Evolutionary conservation across 2,113 vertebrate genomes (phyloP).

Genomic region (Anguilla japonica): DNA sequence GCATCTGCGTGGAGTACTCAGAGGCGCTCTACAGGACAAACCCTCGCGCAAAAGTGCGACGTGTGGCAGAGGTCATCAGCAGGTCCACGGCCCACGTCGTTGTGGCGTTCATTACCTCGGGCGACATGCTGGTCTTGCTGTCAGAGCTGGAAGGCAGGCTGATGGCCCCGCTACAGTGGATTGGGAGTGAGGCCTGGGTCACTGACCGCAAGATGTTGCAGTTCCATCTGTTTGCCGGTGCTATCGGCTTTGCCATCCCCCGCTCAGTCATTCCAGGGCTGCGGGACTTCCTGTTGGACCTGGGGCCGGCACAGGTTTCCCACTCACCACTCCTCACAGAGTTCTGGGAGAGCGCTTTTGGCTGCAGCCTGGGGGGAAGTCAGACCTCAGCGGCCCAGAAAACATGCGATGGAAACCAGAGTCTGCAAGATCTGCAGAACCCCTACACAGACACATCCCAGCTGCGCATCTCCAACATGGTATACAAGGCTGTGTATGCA

Average conservation of each 20-base stretch:
- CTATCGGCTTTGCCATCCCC: constrained; percentile 59
- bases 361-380: constrained; percentile 47
- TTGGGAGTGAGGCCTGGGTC: constrained; percentile 64
- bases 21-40: constrained; percentile 55
- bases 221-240: constrained; percentile 47
- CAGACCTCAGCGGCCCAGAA: neutral
- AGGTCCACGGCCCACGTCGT: constrained; percentile 61
- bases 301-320: constrained; percentile 41
- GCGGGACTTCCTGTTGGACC: constrained; percentile 57
- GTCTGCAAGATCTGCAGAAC: constrained; percentile 46
- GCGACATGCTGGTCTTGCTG: constrained; percentile 56
- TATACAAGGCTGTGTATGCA: constrained; percentile 68
- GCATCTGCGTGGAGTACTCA: constrained; percentile 67
- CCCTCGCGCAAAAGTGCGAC: constrained; percentile 47
- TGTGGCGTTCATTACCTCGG: constrained; percentile 54
- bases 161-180: constrained; percentile 60
- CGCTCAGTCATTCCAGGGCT: constrained; percentile 61
- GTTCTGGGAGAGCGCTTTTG: constrained; percentile 65
- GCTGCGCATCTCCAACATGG: constrained; percentile 64
- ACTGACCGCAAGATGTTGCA: constrained; percentile 50
- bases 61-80: constrained; percentile 62
- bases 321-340: constrained; percentile 51
- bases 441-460: constrained; percentile 65
- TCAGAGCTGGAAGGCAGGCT: constrained; percentile 51
- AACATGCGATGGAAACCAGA: constrained; percentile 59